Conservation (phyloP, 2,113 vertebrate genomes). For the Pangasianodon hypophthalmus region DNA sequence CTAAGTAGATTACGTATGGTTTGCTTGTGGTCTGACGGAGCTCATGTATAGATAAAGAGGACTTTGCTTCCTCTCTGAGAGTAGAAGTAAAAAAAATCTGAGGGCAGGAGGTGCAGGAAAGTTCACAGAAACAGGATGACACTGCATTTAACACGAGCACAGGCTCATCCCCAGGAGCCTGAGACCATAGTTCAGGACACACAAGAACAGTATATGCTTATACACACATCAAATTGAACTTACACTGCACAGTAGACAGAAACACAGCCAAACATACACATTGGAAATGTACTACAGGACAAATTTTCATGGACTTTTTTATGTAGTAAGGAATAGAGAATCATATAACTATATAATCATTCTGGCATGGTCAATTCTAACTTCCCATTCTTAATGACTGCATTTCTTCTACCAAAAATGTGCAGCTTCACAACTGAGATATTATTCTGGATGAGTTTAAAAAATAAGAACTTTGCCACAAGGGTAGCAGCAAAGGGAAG, state of each 20-base stretch:
- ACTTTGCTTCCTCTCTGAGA: not conserved
- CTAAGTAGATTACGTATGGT: not conserved
- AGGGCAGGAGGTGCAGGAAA: not conserved
- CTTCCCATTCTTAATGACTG: not conserved
- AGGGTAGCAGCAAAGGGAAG: no score
- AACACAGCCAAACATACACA: not conserved
- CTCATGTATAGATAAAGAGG: conserved; percentile 37
- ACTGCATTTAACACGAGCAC: conserved; percentile 5
- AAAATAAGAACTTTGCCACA: not conserved
- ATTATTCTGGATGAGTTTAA: not conserved
- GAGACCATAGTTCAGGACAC: conserved; percentile 7
- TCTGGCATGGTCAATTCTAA: not conserved
- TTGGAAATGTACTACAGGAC: not conserved
- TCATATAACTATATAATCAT: not conserved
- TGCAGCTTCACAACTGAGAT: not conserved
- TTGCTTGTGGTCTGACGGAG: not conserved
- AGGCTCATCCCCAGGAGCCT: not conserved
- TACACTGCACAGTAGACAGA: not conserved
- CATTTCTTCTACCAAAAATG: not conserved
- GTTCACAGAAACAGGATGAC: conserved; percentile 7
- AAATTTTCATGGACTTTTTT: not conserved
- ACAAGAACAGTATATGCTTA: not conserved
- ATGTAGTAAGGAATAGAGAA: not conserved
- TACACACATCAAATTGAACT: not conserved
- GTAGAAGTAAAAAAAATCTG: conserved; percentile 3